Evolutionary conservation across 2,113 vertebrate species (phyloP).

Genomic region (Takifugu flavidus): DNA sequence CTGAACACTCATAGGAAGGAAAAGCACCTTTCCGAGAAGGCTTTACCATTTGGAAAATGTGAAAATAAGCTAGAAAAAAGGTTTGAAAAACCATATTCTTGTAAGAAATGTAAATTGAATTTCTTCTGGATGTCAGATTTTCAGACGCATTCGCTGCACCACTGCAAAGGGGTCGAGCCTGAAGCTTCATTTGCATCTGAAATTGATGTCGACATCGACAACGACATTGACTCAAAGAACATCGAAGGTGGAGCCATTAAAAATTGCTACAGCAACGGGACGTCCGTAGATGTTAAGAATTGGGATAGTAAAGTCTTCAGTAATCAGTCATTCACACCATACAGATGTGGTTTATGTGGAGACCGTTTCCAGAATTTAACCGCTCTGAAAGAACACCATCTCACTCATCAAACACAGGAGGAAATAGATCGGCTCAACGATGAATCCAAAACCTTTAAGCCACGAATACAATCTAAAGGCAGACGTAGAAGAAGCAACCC

Average conservation of each 20-base stretch:
- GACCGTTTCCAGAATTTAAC: conserved; percentile 67
- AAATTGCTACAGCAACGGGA: conserved; percentile 50
- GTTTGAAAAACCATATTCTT: conserved; percentile 66
- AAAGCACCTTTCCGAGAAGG: conserved; percentile 34
- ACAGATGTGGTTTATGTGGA: conserved; percentile 76
- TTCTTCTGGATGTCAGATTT: conserved; percentile 81
- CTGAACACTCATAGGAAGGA: conserved; percentile 73
- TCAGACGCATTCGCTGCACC: conserved; percentile 72
- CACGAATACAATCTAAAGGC: conserved; percentile 35
- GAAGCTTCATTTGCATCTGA: conserved; percentile 32
- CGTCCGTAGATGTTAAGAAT: conserved; percentile 40
- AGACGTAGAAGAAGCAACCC: conserved; percentile 47
- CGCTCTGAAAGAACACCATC: conserved; percentile 71
- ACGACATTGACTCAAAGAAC: conserved; percentile 31
- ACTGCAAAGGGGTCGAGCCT: conserved; percentile 64
- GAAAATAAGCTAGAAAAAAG: conserved; percentile 60
- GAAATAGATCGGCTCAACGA: conserved; percentile 60
- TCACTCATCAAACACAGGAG: conserved; percentile 66
- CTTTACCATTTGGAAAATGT: conserved; percentile 34
- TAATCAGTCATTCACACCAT: conserved; percentile 52
- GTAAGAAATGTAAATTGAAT: conserved; percentile 70
- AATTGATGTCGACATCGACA: conserved; percentile 14
- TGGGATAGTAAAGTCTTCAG: conserved; percentile 23
- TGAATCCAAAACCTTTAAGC: conserved; percentile 47
- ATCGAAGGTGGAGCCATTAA: conserved; percentile 17